Conservation (phyloP, 2,888 invertebrate species). For the Andrena praecox region DNA sequence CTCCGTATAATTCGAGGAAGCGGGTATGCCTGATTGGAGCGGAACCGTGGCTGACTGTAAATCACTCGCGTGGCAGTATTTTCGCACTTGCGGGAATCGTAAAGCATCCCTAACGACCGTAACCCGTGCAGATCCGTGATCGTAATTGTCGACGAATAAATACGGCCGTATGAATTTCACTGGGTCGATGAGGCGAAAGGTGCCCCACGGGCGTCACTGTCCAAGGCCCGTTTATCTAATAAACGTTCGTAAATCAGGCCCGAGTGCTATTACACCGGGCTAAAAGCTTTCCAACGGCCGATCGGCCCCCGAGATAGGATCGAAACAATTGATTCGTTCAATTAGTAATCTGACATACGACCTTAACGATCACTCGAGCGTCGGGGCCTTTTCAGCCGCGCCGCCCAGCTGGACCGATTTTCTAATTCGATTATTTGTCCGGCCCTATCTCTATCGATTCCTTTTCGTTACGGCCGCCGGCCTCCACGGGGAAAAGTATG, state of each 20-base stretch:
- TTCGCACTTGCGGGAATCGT: slow-evolving; percentile 14
- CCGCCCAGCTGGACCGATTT: slow-evolving; percentile 18
- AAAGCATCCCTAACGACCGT: slow-evolving; percentile 29
- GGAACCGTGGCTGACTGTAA: background rate
- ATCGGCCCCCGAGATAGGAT: slow-evolving; percentile 52
- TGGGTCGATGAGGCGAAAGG: slow-evolving; percentile 5
- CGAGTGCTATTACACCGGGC: slow-evolving; percentile 45
- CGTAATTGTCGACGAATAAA: slow-evolving; percentile 49
- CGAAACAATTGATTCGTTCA: slow-evolving; percentile 77
- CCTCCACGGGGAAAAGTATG: slow-evolving; percentile 1
- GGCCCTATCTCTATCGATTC: slow-evolving; percentile 22
- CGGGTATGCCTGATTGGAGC: background rate
- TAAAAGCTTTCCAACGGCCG: slow-evolving; percentile 67
- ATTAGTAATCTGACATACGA: slow-evolving; percentile 74
- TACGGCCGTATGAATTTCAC: slow-evolving; percentile 12
- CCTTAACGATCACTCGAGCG: slow-evolving; percentile 36
- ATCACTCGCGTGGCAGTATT: slow-evolving; percentile 1
- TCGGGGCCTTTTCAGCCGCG: slow-evolving; percentile 3
- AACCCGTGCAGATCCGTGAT: slow-evolving; percentile 6
- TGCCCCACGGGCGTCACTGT: slow-evolving; percentile 14
- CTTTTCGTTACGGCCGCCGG: background rate
- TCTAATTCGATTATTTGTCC: slow-evolving; percentile 34
- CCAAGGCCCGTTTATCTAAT: slow-evolving; percentile 62
- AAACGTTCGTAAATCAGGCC: slow-evolving; percentile 69
- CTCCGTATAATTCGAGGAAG: background rate